Evolutionary conservation across 2,113 vertebrate species (phyloP).

Genomic region (Gyps fulvus): DNA sequence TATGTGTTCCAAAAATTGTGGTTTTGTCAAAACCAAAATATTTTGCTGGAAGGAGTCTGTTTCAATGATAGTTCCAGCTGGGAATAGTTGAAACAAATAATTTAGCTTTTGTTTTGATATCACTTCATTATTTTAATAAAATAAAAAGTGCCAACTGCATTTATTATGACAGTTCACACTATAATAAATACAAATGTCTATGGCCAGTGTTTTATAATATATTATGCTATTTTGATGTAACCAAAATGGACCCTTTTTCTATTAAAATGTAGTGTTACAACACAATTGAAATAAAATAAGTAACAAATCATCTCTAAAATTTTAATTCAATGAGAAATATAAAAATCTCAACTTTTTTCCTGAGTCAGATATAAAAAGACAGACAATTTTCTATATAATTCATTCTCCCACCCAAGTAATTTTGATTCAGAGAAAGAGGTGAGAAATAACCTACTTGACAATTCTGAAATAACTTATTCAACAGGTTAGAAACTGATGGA

Average conservation of each 20-base stretch:
- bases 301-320: neutral
- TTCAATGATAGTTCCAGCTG: constrained; percentile 18
- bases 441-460: constrained; percentile 48
- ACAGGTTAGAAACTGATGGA: constrained; percentile 16
- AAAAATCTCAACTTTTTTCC: neutral
- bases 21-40: neutral
- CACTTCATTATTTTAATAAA: neutral
- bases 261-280: neutral
- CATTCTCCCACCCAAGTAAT: neutral
- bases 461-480: constrained; percentile 42
- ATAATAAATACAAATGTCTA: neutral
- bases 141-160: neutral
- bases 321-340: neutral
- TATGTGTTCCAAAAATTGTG: neutral
- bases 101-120: constrained; percentile 20
- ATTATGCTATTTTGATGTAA: neutral
- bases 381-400: neutral
- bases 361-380: neutral
- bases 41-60: neutral
- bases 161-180: constrained; percentile 6
- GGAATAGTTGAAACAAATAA: neutral
- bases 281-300: neutral
- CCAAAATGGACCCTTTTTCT: neutral
- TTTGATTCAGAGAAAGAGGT: constrained; percentile 24
- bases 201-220: neutral